These are phyloP conservation scores for Morphnarchus princeps DNA, from an alignment of 2,113 vertebrate species.

Conservation along the genomic window DNA sequence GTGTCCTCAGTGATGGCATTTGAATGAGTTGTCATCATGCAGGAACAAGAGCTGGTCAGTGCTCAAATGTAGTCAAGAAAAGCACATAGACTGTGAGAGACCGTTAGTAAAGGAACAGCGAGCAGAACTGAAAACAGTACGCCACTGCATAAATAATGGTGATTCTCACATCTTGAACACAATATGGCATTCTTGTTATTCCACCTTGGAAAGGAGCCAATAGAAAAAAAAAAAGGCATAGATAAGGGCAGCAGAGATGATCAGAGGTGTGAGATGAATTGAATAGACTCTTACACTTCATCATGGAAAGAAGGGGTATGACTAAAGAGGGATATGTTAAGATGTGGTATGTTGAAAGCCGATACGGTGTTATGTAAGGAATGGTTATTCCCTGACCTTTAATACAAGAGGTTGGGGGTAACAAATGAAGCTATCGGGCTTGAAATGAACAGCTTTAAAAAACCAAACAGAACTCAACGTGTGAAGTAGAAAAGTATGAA, in stretches of 20 bases:
- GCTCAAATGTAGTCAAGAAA: background rate
- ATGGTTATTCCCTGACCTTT: background rate
- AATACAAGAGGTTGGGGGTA: background rate
- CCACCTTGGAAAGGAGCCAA: background rate
- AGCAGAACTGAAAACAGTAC: background rate
- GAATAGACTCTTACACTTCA: background rate
- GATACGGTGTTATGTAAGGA: rapidly evolving
- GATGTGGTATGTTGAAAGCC: background rate
- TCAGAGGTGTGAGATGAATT: background rate
- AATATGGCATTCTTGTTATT: background rate
- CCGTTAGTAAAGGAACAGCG: background rate
- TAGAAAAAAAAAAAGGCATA: background rate
- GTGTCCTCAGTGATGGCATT: background rate
- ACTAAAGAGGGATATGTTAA: background rate
- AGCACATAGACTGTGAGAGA: background rate
- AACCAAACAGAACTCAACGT: background rate
- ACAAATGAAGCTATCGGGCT: background rate
- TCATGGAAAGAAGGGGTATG: background rate
- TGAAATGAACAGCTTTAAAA: background rate
- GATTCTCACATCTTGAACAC: background rate
- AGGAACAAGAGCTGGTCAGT: background rate
- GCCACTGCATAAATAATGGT: background rate
- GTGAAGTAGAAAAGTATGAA: background rate
- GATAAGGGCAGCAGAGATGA: background rate
- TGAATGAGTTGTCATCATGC: background rate